Evolutionary conservation across 2,797 vertebrate species (phyloP).

Genomic region (Selene dorsalis): DNA sequence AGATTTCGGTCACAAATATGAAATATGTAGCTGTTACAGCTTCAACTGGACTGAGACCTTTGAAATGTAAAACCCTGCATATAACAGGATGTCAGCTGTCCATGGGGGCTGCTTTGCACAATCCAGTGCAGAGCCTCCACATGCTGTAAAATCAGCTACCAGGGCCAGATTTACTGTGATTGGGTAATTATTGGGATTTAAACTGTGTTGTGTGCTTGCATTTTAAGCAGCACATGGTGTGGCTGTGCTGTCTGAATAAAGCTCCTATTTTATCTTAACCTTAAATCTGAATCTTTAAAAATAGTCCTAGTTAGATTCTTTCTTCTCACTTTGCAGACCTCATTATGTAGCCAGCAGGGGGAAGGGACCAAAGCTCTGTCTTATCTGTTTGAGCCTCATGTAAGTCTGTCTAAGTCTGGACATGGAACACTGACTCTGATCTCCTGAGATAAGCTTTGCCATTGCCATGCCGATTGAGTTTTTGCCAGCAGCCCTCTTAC

Average conservation of each 20-base stretch:
- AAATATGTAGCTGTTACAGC: conserved; percentile 11
- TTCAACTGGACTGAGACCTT: conserved; percentile 13
- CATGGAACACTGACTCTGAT: conserved; percentile 67
- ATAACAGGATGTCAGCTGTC: conserved; percentile 8
- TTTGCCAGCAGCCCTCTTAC: conserved; percentile 45
- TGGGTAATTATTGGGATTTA: conserved; percentile 24
- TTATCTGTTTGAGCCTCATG: conserved; percentile 62
- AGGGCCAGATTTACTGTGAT: not conserved
- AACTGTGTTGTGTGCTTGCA: not conserved
- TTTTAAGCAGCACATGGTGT: conserved; percentile 13
- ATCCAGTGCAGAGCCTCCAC: conserved; percentile 1
- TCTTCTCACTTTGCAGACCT: conserved; percentile 51
- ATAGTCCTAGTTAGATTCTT: conserved; percentile 24
- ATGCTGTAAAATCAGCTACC: conserved; percentile 10
- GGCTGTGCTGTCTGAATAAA: conserved; percentile 25
- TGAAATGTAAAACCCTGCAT: conserved; percentile 35
- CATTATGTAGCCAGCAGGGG: conserved; percentile 57
- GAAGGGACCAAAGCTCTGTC: conserved; percentile 50
- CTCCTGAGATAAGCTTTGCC: conserved; percentile 67
- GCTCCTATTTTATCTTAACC: conserved; percentile 33
- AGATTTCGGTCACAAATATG: conserved; percentile 3
- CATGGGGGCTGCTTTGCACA: conserved; percentile 3
- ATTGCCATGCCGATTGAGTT: conserved; percentile 50
- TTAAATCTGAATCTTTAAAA: conserved; percentile 40
- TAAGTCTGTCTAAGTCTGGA: conserved; percentile 62